A percentile compares a stretch with the other conserved stretches of the same genome.
phyloP scores from a whole-genome alignment of 2,888 invertebrate genomes.

The Chymomyza procnemis region DNA sequence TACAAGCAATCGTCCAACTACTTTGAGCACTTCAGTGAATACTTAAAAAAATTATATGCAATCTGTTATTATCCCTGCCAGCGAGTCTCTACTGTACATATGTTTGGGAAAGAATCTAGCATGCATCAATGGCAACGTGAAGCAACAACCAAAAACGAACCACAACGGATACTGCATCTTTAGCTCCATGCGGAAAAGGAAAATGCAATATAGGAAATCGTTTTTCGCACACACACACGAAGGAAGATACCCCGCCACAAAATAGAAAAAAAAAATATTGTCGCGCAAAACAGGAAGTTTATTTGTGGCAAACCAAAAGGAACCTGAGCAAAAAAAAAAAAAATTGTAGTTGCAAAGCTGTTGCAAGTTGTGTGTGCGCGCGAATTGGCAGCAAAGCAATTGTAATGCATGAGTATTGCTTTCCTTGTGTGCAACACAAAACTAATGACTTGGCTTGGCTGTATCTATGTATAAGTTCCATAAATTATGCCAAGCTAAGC shows the following conservation, averaged over 20 bases:
- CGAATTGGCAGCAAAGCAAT: background rate
- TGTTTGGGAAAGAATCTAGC: constrained; percentile 9
- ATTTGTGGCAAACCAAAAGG: constrained; percentile 44
- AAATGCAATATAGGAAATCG: constrained; percentile 78
- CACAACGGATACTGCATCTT: constrained; percentile 73
- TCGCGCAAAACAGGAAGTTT: constrained; percentile 63
- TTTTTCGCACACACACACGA: constrained; percentile 70
- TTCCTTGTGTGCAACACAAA: background rate
- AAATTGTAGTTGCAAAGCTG: constrained; percentile 28
- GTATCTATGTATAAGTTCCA: no score
- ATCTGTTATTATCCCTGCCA: no score
- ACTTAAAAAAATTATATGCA: no score
- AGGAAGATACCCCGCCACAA: constrained; percentile 13
- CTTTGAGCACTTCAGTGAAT: no score
- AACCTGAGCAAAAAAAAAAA: constrained; percentile 14
- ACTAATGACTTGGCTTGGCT: constrained; percentile 3
- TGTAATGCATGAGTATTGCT: background rate
- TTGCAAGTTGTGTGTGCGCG: background rate
- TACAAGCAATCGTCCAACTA: no score
- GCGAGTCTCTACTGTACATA: background rate
- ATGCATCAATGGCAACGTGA: constrained; percentile 5
- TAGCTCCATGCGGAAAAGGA: constrained; percentile 74
- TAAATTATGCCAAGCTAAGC: background rate
- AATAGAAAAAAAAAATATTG: background rate
- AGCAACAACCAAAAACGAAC: constrained; percentile 15